Base-by-base conservation (phyloP, 1,140 invertebrate species). In the Eumaeus atala region DNA sequence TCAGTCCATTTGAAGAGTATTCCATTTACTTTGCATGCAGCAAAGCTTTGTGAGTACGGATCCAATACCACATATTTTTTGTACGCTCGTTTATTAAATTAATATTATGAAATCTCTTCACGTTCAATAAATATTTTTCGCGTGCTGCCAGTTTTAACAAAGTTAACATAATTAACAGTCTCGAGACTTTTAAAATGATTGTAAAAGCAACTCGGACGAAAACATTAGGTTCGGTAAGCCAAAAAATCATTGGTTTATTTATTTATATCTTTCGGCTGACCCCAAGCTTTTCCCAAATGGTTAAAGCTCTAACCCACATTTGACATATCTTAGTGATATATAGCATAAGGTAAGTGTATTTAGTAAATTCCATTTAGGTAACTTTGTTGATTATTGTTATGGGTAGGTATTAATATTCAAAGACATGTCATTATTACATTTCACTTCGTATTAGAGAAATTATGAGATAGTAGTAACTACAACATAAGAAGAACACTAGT, bases 241-340 rank as follows among this genome's bases (percentile, higher is more conserved):
- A 16, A 44, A 16, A 7, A 12, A 44, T 44, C 40, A 16, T 44
- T 17, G 12, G 14, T 44, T 44, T 44, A 44, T 44, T 44, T 44
- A 44, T 44, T 44, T 44, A 44, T 44, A 44, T 17, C 40, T 44
- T 44, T 16, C 40, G 40, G 40, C 16, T 14, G 40, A 44, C 40
- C 40, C 21, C 40, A 14, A 18, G 40, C 40, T 44, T 44, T 44
- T 44, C 40, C 40, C 40, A 44, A 44, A 44, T 44, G 40, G 40
- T 44, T 44, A 9, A 12, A 42, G 40, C 5, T 17, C 40, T 44
- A 44, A 44, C 40, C 40, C 40, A 44, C 40, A 12, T 44, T 44
- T 44, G 40, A 44, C 40, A 44, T 44, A 44, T 44, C 40, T 44
- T 16, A 0, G 40, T 44, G 16, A 44, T 44, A 44, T 18, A 44